Evolutionary conservation across 1,140 invertebrate genomes (phyloP).

Genomic region (Zaprionus capensis): DNA sequence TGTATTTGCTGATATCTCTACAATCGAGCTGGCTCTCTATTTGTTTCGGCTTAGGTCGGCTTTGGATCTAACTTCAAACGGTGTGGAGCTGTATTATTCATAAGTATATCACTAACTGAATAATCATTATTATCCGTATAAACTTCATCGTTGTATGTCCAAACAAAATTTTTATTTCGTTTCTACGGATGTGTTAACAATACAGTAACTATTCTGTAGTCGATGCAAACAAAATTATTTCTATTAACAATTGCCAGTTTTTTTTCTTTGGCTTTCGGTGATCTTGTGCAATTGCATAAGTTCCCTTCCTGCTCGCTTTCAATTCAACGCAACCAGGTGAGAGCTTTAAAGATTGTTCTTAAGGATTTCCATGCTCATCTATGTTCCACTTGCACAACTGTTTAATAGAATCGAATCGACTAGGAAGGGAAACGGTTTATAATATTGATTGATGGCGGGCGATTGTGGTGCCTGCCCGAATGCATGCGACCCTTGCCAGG

Average conservation of each 20-base stretch:
- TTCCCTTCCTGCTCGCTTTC: background rate
- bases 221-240: conserved; percentile 72
- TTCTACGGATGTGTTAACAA: conserved; percentile 61
- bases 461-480: conserved; percentile 54
- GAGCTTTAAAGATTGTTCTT: background rate
- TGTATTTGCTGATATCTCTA: background rate
- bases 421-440: background rate
- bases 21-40: background rate
- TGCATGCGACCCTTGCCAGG: conserved; percentile 41
- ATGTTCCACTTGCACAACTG: background rate
- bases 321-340: conserved; percentile 1
- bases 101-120: background rate
- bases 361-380: background rate
- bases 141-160: conserved; percentile 60
- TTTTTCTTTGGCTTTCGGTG: background rate
- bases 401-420: background rate
- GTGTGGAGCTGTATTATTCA: background rate
- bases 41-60: conserved; percentile 15
- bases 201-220: conserved; percentile 43
- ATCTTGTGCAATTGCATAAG: background rate
- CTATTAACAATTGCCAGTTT: conserved; percentile 44
- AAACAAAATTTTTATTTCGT: conserved; percentile 64
- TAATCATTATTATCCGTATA: conserved; percentile 49
- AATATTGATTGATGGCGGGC: conserved; percentile 14
- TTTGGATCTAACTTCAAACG: conserved; percentile 5